Conservation (phyloP, 1,140 invertebrate species). For the Globodera ellingtonae region DNA sequence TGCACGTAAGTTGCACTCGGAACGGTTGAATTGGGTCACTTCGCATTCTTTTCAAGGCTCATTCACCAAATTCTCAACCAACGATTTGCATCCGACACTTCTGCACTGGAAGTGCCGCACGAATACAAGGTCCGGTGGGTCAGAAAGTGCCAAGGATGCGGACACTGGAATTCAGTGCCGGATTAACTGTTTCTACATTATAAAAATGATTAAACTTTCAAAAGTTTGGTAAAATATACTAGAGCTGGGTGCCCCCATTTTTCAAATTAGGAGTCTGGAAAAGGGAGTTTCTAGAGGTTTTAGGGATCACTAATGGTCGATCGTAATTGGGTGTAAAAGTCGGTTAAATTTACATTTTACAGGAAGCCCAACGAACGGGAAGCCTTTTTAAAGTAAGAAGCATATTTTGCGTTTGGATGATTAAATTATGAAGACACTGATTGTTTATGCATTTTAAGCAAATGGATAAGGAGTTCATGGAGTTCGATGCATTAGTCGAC, state of each 20-base stretch:
- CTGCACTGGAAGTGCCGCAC: constrained; percentile 60
- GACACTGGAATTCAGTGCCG: no score
- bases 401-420: neutral
- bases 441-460: constrained; percentile 44
- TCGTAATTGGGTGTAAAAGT: no score
- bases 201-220: neutral
- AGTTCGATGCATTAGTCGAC: constrained; percentile 52
- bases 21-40: neutral
- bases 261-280: no score
- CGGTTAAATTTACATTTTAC: neutral
- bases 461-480: constrained; percentile 54
- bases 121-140: constrained; percentile 56
- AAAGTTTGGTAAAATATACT: neutral
- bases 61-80: constrained; percentile 56
- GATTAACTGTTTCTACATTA: no score
- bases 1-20: constrained; percentile 24
- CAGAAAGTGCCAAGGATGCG: neutral
- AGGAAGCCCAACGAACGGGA: constrained; percentile 16
- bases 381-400: constrained; percentile 25
- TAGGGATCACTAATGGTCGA: no score
- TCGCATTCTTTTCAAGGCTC: constrained; percentile 3
- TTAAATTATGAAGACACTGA: neutral
- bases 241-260: no score
- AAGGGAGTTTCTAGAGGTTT: no score
- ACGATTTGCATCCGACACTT: constrained; percentile 49